Evolutionary conservation across 2,888 invertebrate genomes (phyloP).

Genomic region (Heteropelma amictum): DNA sequence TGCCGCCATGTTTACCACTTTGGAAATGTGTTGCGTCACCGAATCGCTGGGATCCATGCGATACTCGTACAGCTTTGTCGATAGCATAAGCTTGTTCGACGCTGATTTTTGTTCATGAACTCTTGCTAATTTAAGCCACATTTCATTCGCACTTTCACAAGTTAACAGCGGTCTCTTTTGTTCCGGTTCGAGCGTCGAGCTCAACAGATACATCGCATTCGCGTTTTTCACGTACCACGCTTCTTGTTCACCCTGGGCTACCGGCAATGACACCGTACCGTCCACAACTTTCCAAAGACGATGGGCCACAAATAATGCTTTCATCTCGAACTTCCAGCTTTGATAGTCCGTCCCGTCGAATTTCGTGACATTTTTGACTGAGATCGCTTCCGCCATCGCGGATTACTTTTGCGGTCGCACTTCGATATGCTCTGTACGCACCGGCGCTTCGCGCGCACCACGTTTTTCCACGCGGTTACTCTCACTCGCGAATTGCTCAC

Average conservation of each 20-base stretch:
- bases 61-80: not conserved
- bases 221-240: slow-evolving; percentile 17
- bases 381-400: slow-evolving; percentile 40
- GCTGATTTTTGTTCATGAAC: not conserved
- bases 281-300: slow-evolving; percentile 1
- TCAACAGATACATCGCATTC: slow-evolving; percentile 38
- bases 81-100: not conserved
- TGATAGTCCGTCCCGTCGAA: slow-evolving; percentile 47
- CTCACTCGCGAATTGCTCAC: not conserved
- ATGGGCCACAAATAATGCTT: slow-evolving; percentile 30
- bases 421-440: not conserved
- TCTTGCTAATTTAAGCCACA: not conserved
- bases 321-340: slow-evolving; percentile 40
- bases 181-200: slow-evolving; percentile 46
- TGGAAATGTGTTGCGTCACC: not conserved
- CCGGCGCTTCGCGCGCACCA: not conserved
- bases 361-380: slow-evolving; percentile 17
- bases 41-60: not conserved
- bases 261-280: slow-evolving; percentile 1
- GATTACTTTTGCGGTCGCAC: not conserved
- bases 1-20: not conserved
- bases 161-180: slow-evolving; percentile 36
- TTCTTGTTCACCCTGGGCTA: not conserved
- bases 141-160: not conserved
- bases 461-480: not conserved